Conservation (phyloP, 2,888 invertebrate genomes). For the Chrysodeixis includens region DNA sequence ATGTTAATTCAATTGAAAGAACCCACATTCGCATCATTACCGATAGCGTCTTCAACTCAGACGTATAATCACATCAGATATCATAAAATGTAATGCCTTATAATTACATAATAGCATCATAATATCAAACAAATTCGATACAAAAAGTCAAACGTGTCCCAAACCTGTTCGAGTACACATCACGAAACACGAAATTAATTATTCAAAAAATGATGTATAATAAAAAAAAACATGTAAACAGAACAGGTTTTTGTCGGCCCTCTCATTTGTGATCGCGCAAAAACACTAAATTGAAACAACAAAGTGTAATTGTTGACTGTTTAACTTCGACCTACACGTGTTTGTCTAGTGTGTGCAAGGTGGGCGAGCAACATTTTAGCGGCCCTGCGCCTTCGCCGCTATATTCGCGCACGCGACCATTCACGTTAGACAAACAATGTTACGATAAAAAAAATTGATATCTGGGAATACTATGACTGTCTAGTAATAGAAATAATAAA, state of each 20-base stretch:
- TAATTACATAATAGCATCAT: constrained; percentile 36
- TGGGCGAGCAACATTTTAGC: constrained; percentile 23
- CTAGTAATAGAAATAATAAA: no score
- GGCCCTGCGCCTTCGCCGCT: constrained; percentile 16
- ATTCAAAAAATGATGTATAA: constrained; percentile 38
- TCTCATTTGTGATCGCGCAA: constrained; percentile 5
- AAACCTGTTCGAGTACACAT: constrained; percentile 30
- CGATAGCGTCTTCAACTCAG: not conserved
- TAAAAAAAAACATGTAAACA: constrained; percentile 21
- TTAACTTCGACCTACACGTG: not conserved
- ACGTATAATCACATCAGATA: constrained; percentile 16
- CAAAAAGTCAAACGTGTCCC: constrained; percentile 24
- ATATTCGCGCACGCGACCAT: constrained; percentile 41
- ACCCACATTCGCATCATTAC: not conserved
- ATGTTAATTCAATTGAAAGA: not conserved
- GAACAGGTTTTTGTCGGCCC: constrained; percentile 27
- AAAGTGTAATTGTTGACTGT: not conserved
- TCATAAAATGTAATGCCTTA: constrained; percentile 14
- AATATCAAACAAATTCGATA: constrained; percentile 13
- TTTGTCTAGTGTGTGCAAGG: not conserved
- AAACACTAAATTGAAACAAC: not conserved
- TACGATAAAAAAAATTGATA: constrained; percentile 43
- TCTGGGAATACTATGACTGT: not conserved
- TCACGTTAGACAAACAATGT: constrained; percentile 41
- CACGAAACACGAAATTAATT: constrained; percentile 30